Base-by-base conservation (phyloP, 2,888 invertebrate species). In the Brenthis ino region DNA sequence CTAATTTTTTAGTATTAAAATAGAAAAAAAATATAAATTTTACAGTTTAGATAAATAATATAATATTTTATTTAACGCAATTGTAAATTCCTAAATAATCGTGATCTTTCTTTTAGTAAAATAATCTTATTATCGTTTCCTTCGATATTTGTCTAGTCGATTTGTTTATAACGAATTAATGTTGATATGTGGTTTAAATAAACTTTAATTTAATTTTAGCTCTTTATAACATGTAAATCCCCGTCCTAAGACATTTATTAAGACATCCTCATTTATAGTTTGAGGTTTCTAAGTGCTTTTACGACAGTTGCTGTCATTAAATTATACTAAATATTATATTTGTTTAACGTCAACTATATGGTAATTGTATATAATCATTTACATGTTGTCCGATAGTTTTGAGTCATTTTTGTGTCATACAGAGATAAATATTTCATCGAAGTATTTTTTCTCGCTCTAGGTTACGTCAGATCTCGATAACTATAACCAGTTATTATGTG, bases 401-500 rank as follows among this genome's bases (percentile, higher is more conserved):
- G 73, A 80, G 76, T 80, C 79, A 76, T 80, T 77, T 81, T 77
- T 77, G 77, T 86, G 83, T 86, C 82, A 75, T 58, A 68, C 73
- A 75, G 55, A 28, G 28, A 74, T 75, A 63, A 69, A 74, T 76
- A 76, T 80, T 79, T 82, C 75, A 76, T 76, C 77, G 75, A 80
- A 77, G 76, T 80, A 80, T 84, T 84, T 55, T 86, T 83, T 82
- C 84, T 85, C 82, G 78, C 77, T 80, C 82, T 87, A 89, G 86
- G 79, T 79, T 88, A 85, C 79, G 79, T 80, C 81, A 80, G 84
- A 87, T 86, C 82, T 87, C 78, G 82, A 85, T 83, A 85, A 87
- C 84, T 89, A 89, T 91, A 88, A 88, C 86, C 89, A 91, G 92
- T 92, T 92, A 92, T 88, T 88, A 88, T 88, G 86, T 90, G 87